phyloP scores from a whole-genome alignment of 1,140 invertebrate genomes.

The Marisa cornuarietis region DNA sequence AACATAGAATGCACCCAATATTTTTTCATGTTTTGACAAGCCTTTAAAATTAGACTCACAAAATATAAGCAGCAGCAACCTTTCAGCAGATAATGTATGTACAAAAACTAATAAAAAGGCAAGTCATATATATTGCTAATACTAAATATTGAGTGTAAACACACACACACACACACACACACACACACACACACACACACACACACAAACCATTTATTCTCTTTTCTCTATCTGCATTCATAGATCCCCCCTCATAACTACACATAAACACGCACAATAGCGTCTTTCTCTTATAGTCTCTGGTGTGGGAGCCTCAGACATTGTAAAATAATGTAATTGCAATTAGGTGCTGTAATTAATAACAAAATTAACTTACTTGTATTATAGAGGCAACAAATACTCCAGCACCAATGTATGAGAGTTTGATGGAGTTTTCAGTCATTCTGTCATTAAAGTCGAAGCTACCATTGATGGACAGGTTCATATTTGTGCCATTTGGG shows the following conservation, averaged over 20 bases:
- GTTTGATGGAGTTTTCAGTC: conserved; percentile 48
- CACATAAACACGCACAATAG: neutral
- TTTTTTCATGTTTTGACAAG: neutral
- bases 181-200: too few species aligned
- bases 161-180: neutral
- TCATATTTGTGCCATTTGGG: conserved; percentile 1
- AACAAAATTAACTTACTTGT: conserved; percentile 37
- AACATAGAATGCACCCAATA: neutral
- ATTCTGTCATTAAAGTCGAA: conserved; percentile 46
- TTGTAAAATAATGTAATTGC: neutral
- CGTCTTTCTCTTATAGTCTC: neutral
- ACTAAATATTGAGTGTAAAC: too few species aligned
- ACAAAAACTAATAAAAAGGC: too few species aligned
- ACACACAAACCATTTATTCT: neutral
- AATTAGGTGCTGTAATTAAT: neutral
- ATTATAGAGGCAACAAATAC: conserved; percentile 45
- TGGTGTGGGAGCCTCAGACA: neutral
- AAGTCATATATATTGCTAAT: too few species aligned
- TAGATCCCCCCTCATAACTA: neutral
- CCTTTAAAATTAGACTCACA: neutral
- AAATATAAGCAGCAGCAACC: too few species aligned
- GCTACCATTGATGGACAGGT: neutral
- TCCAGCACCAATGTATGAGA: conserved; percentile 47
- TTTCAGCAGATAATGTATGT: too few species aligned
- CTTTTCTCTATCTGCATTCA: neutral